phyloP scores from a whole-genome alignment of 1,140 invertebrate genomes.

The Melitaea cinxia region DNA sequence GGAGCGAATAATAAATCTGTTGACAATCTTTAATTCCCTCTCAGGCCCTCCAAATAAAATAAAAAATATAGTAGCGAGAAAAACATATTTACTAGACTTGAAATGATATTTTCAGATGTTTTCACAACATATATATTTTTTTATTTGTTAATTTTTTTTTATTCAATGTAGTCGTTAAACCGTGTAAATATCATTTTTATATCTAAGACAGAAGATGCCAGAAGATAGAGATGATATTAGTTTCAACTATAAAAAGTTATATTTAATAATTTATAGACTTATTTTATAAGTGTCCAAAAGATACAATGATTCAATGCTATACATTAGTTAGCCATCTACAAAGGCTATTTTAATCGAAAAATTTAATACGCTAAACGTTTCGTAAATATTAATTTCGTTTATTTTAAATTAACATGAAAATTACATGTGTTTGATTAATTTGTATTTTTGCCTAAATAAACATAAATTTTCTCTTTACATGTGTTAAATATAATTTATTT shows the following conservation, averaged over 20 bases:
- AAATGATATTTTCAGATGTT: not conserved
- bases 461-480: not conserved
- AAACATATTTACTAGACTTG: constrained; percentile 4
- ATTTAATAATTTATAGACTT: constrained; percentile 28
- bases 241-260: too few relatives aligned
- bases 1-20: constrained; percentile 78
- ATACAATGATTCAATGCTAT: constrained; percentile 27
- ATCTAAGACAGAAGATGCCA: too few relatives aligned
- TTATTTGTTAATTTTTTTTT: too few relatives aligned
- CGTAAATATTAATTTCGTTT: constrained; percentile 4
- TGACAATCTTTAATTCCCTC: constrained; percentile 78
- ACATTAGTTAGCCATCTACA: constrained; percentile 31
- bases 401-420: not conserved
- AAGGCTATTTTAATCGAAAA: constrained; percentile 29
- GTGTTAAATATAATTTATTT: constrained; percentile 2
- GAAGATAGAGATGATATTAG: too few relatives aligned
- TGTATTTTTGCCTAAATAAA: constrained; percentile 1
- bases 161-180: too few relatives aligned
- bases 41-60: constrained; percentile 29
- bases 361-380: constrained; percentile 17
- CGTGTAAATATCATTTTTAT: too few relatives aligned
- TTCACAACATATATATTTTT: constrained; percentile 14
- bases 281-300: constrained; percentile 33
- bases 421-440: not conserved
- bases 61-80: not conserved